Percentiles rank a stretch among this genome's conserved stretches.
Evolutionary conservation across 2,797 vertebrate species (phyloP).

Genomic region (Phylloscopus collybita): DNA sequence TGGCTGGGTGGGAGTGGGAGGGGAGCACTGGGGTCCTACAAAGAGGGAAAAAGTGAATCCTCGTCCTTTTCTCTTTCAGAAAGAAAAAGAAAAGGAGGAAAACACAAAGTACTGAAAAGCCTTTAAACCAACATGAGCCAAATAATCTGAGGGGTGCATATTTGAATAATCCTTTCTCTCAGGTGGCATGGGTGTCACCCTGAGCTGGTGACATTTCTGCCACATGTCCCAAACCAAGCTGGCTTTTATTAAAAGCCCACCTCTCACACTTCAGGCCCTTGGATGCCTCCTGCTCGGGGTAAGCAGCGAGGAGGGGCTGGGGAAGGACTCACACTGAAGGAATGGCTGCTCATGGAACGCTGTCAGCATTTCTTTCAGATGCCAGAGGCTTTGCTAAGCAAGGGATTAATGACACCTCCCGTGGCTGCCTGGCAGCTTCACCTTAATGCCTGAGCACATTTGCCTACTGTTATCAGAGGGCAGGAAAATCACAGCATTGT

Average conservation of each 20-base stretch:
- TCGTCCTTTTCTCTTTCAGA: neutral
- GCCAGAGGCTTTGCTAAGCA: neutral
- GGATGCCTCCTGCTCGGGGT: fast-evolving
- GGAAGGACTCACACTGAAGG: neutral
- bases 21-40: neutral
- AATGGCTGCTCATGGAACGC: neutral
- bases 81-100: neutral
- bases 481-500: neutral
- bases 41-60: neutral
- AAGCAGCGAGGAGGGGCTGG: neutral
- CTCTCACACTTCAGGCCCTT: neutral
- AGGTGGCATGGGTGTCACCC: neutral
- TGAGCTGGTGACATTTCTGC: neutral
- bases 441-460: neutral
- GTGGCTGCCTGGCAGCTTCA: neutral
- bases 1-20: neutral
- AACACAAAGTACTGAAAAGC: fast-evolving
- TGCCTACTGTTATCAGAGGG: neutral
- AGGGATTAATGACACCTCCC: constrained; percentile 30
- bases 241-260: neutral
- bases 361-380: neutral
- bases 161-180: neutral
- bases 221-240: fast-evolving
- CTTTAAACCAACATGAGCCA: neutral
- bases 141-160: fast-evolving